Evolutionary conservation across 2,888 invertebrate genomes (phyloP).

Genomic region (Philopedon plagiatum): DNA sequence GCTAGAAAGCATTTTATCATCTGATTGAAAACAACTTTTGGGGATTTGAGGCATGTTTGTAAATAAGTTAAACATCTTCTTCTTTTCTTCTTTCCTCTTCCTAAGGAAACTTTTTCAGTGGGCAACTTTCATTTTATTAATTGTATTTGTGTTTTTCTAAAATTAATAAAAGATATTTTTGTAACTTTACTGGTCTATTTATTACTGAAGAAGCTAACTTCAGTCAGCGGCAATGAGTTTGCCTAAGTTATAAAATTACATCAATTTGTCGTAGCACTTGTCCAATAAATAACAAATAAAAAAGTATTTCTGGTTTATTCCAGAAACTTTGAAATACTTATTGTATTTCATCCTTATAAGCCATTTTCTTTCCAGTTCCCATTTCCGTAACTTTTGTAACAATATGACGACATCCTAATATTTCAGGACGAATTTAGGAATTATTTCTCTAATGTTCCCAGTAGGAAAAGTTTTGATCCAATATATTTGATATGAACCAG

Average conservation of each 20-base stretch:
- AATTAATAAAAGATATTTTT: too few relatives aligned
- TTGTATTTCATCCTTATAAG: constrained; percentile 23
- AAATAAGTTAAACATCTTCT: too few relatives aligned
- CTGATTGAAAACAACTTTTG: too few relatives aligned
- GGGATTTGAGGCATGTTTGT: too few relatives aligned
- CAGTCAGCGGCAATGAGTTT: not conserved
- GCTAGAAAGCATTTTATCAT: too few relatives aligned
- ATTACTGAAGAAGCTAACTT: too few relatives aligned
- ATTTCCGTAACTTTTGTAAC: constrained; percentile 23
- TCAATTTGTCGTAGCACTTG: constrained; percentile 13
- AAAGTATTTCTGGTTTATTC: constrained; percentile 3
- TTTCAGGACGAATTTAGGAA: constrained; percentile 29
- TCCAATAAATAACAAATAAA: constrained; percentile 27
- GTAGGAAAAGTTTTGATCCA: not conserved
- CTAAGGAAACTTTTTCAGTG: too few relatives aligned
- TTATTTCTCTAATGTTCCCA: constrained; percentile 18
- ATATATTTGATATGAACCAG: not conserved
- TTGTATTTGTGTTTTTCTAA: too few relatives aligned
- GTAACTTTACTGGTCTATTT: too few relatives aligned
- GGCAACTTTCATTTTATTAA: too few relatives aligned
- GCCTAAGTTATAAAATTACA: constrained; percentile 2
- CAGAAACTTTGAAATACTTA: constrained; percentile 32
- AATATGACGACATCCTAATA: constrained; percentile 36
- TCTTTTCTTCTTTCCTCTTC: too few relatives aligned
- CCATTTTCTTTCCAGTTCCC: constrained; percentile 18